These are phyloP conservation scores for Ophion costatus DNA, from an alignment of 2,888 invertebrate species.

Conservation along the genomic window DNA sequence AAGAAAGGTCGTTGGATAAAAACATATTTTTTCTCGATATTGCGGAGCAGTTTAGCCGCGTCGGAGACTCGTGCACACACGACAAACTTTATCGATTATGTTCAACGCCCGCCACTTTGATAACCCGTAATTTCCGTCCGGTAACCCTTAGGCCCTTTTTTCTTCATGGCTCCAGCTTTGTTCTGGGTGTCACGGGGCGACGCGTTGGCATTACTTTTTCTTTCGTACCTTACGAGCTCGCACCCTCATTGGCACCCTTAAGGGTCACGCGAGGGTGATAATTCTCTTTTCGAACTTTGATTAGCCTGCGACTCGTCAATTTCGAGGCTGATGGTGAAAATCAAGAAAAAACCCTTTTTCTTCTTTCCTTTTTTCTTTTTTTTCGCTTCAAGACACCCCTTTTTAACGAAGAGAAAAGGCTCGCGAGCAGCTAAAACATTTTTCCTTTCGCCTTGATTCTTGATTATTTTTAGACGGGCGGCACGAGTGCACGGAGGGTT, in stretches of 20 bases:
- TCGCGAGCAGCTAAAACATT: slow-evolving; percentile 25
- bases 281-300: neutral
- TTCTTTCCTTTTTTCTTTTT: neutral
- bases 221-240: neutral
- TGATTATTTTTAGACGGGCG: slow-evolving; percentile 68
- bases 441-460: slow-evolving; percentile 54
- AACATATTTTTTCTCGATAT: neutral
- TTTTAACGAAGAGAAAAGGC: slow-evolving; percentile 11
- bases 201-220: neutral
- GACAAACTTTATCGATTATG: slow-evolving; percentile 7
- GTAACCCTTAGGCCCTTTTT: neutral
- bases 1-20: neutral
- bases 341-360: neutral
- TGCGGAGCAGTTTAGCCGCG: neutral
- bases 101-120: neutral
- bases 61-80: neutral
- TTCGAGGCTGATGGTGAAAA: neutral
- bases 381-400: slow-evolving; percentile 1
- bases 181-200: neutral
- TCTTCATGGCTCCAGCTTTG: neutral
- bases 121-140: slow-evolving; percentile 11
- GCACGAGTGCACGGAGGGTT: slow-evolving; percentile 6
- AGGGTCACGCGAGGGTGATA: neutral
- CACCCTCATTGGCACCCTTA: neutral
- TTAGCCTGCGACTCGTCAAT: neutral